phyloP scores from a whole-genome alignment of 2,797 vertebrate species.

The Microcaecilia unicolor region DNA sequence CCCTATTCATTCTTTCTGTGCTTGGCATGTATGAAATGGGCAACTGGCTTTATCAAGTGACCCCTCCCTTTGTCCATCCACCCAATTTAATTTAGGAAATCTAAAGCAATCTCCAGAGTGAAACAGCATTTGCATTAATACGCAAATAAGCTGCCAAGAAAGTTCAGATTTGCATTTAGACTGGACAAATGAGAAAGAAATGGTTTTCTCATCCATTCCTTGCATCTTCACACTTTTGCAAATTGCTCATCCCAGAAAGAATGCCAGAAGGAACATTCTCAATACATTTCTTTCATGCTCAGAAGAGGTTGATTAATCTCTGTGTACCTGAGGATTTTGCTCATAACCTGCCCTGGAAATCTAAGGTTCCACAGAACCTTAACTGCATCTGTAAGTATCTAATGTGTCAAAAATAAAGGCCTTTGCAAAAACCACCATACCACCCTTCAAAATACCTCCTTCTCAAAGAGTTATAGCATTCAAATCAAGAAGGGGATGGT shows the following conservation, averaged over 20 bases:
- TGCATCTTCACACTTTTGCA: constrained; percentile 39
- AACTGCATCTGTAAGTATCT: constrained; percentile 15
- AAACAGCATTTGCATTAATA: constrained; percentile 50
- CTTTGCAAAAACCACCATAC: constrained; percentile 19
- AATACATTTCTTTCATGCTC: constrained; percentile 31
- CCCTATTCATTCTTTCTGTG: background rate
- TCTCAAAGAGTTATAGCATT: background rate
- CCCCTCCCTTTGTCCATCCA: constrained; percentile 34
- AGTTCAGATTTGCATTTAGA: constrained; percentile 66
- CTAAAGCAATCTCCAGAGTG: constrained; percentile 53
- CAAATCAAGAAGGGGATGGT: too few relatives aligned
- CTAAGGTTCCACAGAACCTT: constrained; percentile 23
- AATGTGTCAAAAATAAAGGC: constrained; percentile 24
- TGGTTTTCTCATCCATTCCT: constrained; percentile 40
- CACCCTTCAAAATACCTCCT: background rate
- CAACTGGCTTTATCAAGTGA: constrained; percentile 23
- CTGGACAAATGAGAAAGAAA: constrained; percentile 50
- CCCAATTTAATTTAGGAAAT: constrained; percentile 50
- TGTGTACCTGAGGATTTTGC: constrained; percentile 29
- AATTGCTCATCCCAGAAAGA: constrained; percentile 48
- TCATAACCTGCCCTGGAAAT: constrained; percentile 24
- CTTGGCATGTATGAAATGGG: constrained; percentile 10
- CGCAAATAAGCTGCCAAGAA: constrained; percentile 53
- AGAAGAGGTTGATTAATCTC: constrained; percentile 38
- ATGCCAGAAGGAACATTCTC: constrained; percentile 38